Base-by-base conservation (phyloP, 2,888 invertebrate species). In the Drosophila affinis region DNA sequence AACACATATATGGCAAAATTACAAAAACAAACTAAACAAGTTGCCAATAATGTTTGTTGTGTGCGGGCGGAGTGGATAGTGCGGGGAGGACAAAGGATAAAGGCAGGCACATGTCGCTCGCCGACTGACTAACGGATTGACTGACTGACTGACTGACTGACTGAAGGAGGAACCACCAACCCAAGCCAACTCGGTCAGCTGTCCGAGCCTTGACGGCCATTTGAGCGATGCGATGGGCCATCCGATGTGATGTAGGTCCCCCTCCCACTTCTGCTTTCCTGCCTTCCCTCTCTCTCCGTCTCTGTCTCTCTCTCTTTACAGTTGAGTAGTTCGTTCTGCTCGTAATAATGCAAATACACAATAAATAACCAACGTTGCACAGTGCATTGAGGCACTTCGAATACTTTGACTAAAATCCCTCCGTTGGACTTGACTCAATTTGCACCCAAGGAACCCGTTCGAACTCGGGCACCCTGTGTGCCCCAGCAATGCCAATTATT, bases 281-380 rank as follows among this genome's bases (percentile, higher is more conserved):
- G 9, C 18, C 18, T 18, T 18, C 18, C 18, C 18, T 18, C 18
- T 18, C 18, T 18, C 18, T 18, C 18, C 2, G 2, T 21, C 21
- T 21, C 21, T 21, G 2, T 21, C 3, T 6, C 12, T 34, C 47
- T 17, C 18, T 6, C 29, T 87, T 82, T 75, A 82, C 87, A 72
- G 70, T 75, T 72, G 62, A 80, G 71, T 75, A 75, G 75, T 57
- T 78, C 72, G n/a, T n/a, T 39, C n/a, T 6, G 14, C 39, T 39
- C 39, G 39, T 64, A 75, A 78, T 84, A 84, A 88, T 86, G 83
- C 83, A 88, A 82, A 86, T 82, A 80, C 81, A 88, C 76, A 86
- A 82, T 88, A 81, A 86, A 82, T 82, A 85, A 81, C 73, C 69
- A n/a, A 39, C 39, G 39, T 39, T 39, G 72, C 72, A 63, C 72